Percentiles rank a stretch among this genome's conserved stretches.
Evolutionary conservation across 2,888 invertebrate genomes (phyloP).

Genomic region (Mesochorus sp.): DNA sequence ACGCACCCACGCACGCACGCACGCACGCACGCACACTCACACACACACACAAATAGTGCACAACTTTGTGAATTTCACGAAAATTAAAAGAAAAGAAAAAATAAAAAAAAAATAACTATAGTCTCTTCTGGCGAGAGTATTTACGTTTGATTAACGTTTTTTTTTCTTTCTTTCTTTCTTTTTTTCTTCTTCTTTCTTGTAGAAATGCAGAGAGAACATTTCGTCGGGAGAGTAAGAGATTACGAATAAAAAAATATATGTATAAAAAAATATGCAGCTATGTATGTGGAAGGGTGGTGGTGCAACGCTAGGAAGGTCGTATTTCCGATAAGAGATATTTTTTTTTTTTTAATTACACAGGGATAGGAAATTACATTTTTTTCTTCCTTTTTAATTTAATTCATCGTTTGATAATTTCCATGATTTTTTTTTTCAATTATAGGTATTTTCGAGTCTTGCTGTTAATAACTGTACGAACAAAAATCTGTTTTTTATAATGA

Average conservation of each 20-base stretch:
- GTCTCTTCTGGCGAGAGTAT: not conserved
- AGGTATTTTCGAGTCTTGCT: no score
- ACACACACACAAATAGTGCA: slow-evolving; percentile 4
- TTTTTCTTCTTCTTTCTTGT: no score
- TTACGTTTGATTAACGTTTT: not conserved
- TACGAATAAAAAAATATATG: slow-evolving; percentile 19
- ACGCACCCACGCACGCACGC: slow-evolving; percentile 32
- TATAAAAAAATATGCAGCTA: slow-evolving; percentile 36
- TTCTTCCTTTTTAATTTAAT: not conserved
- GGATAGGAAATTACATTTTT: not conserved
- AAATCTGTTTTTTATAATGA: no score
- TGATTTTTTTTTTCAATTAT: no score
- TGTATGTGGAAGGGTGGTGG: slow-evolving; percentile 52
- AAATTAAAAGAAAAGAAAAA: not conserved
- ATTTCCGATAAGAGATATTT: not conserved
- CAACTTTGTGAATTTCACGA: not conserved
- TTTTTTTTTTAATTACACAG: not conserved
- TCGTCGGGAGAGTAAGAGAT: not conserved
- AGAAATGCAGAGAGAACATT: not conserved
- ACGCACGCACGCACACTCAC: no score
- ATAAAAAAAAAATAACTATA: no score
- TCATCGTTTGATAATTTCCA: slow-evolving; percentile 5
- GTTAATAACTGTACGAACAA: no score
- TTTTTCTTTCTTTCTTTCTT: not conserved
- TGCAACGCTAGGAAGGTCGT: slow-evolving; percentile 31